Base-by-base conservation (phyloP, 2,888 invertebrate species). In the Labia minor region DNA sequence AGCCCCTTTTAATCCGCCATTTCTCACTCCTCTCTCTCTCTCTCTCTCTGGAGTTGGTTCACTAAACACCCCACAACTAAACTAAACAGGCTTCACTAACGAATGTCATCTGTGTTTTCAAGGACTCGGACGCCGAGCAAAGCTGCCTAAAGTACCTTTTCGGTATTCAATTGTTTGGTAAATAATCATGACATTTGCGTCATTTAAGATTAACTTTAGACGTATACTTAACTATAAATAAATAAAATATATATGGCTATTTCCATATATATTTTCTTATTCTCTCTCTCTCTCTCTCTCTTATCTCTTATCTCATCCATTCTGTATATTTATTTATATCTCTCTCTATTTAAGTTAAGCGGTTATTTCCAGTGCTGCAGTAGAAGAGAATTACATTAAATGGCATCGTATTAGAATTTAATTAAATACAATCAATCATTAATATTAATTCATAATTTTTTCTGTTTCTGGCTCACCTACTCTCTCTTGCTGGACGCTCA, bases 131-230 rank as follows among this genome's bases (percentile, higher is more conserved):
- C 75, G 79, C 78, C 75, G 79, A 84, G 79, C 81, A 82, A 81
- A 85, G 84, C 84, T 86, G 86, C 84, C 84, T 86, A 80, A 85
- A 82, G 83, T 85, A 84, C 80, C 82, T 85, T 78, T 84, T 85
- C 80, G 84, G 84, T 78, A 85, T 84, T 77, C 80, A 84, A 75
- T 68, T 71, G 67, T 81, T 85, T 81, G 85, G 85, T 85, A 85
- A 85, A 77, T 77, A 74, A 72, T 70, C 71, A 69, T 70, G 49
- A 61, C 61, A 26, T 63, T 65, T n/a, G 37, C 62, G 37, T 67
- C 26, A 37, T 62, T 11, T 62, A 20, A n/a, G n/a, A n/a, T n/a
- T n/a, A n/a, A 62, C 21, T 61, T 18, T 33, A 26, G 19, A 33
- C 33, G 6, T 33, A n/a, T n/a, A n/a, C n/a, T n/a, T n/a, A n/a